Evolutionary conservation across 2,113 vertebrate species (phyloP), one percentile per base, ranked within the genome.

Genomic region (Phycodurus eques): DNA sequence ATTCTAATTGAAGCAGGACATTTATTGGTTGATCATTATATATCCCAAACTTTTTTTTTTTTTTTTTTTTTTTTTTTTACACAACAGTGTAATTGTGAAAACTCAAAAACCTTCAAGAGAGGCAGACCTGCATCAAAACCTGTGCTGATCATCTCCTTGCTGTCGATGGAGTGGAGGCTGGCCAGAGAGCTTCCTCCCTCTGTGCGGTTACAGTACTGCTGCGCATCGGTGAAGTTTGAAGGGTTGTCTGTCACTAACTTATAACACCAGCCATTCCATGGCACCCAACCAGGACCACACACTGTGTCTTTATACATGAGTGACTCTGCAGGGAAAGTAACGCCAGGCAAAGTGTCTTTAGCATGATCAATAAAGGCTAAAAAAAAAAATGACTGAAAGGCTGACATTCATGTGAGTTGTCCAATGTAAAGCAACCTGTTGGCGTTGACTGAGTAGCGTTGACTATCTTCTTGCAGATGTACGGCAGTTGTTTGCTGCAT

Each of bases 181-280:
- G 95, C 93, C 57, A 98, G 92, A 22, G 1, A 75, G 57, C 76
- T 80, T 17, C 61, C 83, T 33, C 88, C 80, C 33, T 90, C 90
- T 0, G 83, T 82, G 33, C 6, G 35, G 67, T 79, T 78, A 83
- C 98, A 99, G 61, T 75, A 39, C 2, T 15, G 5, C 22, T 80
- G 69, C 13, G 96, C 95, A 0, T 47, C 61, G 1, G 31, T 60
- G 80, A 95, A 95, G 42, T 73, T 76, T 10, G 1, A 78, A 14
- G 75, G 69, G 3, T 54, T 47, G 35, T 66, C 83, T 60, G 88
- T 91, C 31, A 89, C 19, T 61, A 94, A 79, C 82, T 88, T 82
- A 86, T 95, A 97, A 85, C 98, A 99, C 92, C 93, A 96, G 14
- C 95, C 93, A 33, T 91, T 92, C 81, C 94, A 92, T 1, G 95